Conservation (phyloP, 2,888 invertebrate species). For the Cephus pulcher region DNA sequence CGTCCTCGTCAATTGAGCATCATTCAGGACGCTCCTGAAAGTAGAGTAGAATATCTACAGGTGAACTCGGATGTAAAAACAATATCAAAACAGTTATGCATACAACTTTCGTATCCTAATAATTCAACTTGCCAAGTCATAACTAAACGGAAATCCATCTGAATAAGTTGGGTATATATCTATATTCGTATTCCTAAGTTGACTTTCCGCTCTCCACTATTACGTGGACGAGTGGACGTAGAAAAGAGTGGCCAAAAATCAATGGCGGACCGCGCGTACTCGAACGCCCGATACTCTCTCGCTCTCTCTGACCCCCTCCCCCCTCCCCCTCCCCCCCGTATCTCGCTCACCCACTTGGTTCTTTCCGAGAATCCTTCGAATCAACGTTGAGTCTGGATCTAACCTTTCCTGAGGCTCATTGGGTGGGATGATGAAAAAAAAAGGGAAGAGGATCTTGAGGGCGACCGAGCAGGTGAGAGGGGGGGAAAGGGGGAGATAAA, state of each 20-base stretch:
- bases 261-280: neutral
- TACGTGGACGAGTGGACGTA: neutral
- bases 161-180: neutral
- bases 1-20: conserved; percentile 60
- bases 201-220: neutral
- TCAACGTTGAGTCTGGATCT: neutral
- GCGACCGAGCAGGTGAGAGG: neutral
- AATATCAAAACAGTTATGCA: neutral
- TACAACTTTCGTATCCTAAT: neutral
- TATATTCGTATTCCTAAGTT: neutral
- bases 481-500: neutral
- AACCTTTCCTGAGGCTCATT: neutral
- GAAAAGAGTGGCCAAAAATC: neutral
- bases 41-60: conserved; percentile 5
- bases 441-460: neutral
- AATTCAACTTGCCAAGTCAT: neutral
- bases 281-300: conserved; percentile 7
- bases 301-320: neutral
- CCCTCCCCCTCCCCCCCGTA: neutral
- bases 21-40: conserved; percentile 53
- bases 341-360: neutral
- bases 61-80: neutral
- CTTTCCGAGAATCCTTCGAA: neutral
- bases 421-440: neutral
- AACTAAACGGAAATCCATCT: neutral